Conservation (phyloP, 2,888 invertebrate genomes). For the Heliconius erato region DNA sequence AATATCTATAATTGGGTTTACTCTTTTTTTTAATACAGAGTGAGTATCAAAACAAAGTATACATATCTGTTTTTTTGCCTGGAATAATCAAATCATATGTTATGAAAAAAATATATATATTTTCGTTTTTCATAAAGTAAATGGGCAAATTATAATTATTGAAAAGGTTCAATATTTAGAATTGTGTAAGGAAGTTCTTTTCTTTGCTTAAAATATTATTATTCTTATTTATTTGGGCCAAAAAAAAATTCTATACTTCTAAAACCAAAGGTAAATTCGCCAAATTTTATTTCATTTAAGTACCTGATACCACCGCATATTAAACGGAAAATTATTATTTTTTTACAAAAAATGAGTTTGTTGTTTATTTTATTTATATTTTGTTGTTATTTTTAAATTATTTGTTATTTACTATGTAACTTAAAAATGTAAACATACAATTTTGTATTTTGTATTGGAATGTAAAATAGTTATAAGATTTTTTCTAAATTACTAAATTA, state of each 20-base stretch:
- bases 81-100: too few species aligned
- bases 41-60: too few species aligned
- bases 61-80: too few species aligned
- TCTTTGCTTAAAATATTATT: constrained; percentile 3
- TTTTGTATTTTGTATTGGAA: constrained; percentile 8
- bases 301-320: constrained; percentile 48
- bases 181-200: too few species aligned
- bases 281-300: constrained; percentile 39
- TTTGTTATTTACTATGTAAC: constrained; percentile 17
- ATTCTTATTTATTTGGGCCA: background rate
- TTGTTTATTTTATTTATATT: constrained; percentile 27
- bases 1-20: too few species aligned
- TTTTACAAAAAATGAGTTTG: background rate
- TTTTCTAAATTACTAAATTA: background rate
- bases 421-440: background rate
- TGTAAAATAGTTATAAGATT: constrained; percentile 8
- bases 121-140: too few species aligned
- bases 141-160: background rate
- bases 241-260: background rate
- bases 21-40: too few species aligned
- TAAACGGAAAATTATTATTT: background rate
- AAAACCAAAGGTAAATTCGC: constrained; percentile 33
- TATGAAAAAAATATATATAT: too few species aligned
- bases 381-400: constrained; percentile 33
- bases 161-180: constrained; percentile 11